phyloP scores from a whole-genome alignment of 2,888 invertebrate genomes.

The Volucella zonaria region DNA sequence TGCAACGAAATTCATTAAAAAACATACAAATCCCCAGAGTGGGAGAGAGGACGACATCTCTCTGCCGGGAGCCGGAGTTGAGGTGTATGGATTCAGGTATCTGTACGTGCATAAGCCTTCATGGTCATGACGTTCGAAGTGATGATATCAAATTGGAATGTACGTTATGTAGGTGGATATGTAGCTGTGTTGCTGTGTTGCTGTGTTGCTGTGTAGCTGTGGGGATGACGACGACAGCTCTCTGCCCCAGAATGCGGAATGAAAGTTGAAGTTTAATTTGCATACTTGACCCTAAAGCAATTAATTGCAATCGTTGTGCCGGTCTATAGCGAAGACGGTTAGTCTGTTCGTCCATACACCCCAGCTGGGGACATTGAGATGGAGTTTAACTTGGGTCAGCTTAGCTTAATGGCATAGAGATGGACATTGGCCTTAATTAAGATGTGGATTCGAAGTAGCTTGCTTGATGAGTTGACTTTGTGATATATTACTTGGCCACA shows the following conservation, averaged over 20 bases:
- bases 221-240: slow-evolving; percentile 9
- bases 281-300: slow-evolving; percentile 75
- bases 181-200: slow-evolving; percentile 16
- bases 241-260: slow-evolving; percentile 31
- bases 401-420: slow-evolving; percentile 12
- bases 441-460: slow-evolving; percentile 6
- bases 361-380: neutral
- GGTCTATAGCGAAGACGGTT: neutral
- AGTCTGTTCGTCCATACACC: neutral
- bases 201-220: slow-evolving; percentile 32
- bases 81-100: slow-evolving; percentile 38
- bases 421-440: slow-evolving; percentile 41
- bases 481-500: slow-evolving; percentile 45
- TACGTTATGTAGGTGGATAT: slow-evolving; percentile 1
- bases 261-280: slow-evolving; percentile 75
- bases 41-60: slow-evolving; percentile 15
- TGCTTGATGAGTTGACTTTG: slow-evolving; percentile 44
- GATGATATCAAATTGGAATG: slow-evolving; percentile 41
- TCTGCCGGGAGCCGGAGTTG: slow-evolving; percentile 1
- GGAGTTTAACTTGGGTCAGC: slow-evolving; percentile 1
- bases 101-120: slow-evolving; percentile 21
- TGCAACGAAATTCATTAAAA: slow-evolving; percentile 71
- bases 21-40: slow-evolving; percentile 47
- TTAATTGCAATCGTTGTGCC: slow-evolving; percentile 53
- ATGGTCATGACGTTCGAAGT: slow-evolving; percentile 31